phyloP scores from a whole-genome alignment of 2,888 invertebrate species.

The Pegoplata infirma region DNA sequence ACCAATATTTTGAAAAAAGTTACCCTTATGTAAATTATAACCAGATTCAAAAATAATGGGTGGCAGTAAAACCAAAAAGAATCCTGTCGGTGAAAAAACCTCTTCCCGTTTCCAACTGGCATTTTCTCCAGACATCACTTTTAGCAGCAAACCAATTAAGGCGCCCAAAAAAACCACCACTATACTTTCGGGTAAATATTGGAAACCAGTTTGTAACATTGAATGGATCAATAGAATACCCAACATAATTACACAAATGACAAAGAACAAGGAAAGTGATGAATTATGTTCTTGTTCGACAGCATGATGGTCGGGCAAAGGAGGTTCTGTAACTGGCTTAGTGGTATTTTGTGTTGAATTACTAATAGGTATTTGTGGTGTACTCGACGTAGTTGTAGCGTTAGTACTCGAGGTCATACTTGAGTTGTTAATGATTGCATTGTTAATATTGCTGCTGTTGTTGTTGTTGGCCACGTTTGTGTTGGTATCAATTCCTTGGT shows the following conservation, averaged over 20 bases:
- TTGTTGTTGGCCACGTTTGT: constrained; percentile 12
- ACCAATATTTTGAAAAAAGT: constrained; percentile 98
- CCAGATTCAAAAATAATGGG: constrained; percentile 99
- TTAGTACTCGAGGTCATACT: neutral
- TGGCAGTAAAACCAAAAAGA: constrained; percentile 96
- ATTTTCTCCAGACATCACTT: constrained; percentile 90
- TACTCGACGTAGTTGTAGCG: constrained; percentile 13
- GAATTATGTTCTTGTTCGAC: constrained; percentile 98
- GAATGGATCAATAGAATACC: constrained; percentile 96
- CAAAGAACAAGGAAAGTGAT: constrained; percentile 98
- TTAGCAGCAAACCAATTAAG: constrained; percentile 93
- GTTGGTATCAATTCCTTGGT: neutral
- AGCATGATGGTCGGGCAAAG: constrained; percentile 91
- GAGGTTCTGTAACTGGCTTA: constrained; percentile 85
- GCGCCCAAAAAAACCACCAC: constrained; percentile 97
- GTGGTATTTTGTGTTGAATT: constrained; percentile 70
- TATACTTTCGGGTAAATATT: constrained; percentile 98
- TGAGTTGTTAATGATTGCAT: constrained; percentile 7
- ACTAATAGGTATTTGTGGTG: neutral
- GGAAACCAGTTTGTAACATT: constrained; percentile 96
- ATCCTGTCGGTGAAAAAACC: constrained; percentile 98
- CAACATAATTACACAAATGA: constrained; percentile 94
- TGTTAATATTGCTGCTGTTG: constrained; percentile 8
- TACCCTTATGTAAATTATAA: constrained; percentile 98
- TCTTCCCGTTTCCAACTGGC: constrained; percentile 98